Evolutionary conservation across 2,113 vertebrate species (phyloP).

Genomic region (Echinops telfairi): DNA sequence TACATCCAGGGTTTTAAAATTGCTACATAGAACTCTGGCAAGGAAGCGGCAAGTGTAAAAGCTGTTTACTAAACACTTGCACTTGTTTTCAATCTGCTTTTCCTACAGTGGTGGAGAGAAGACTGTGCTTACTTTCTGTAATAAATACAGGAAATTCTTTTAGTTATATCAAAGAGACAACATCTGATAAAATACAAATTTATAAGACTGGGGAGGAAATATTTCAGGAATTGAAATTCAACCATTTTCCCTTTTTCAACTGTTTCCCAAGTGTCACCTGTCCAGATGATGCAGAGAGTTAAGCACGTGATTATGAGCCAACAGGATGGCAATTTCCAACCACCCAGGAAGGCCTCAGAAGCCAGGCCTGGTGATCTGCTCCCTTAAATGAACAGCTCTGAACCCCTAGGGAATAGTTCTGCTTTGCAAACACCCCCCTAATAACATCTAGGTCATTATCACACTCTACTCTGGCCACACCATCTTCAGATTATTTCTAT

Average conservation of each 20-base stretch:
- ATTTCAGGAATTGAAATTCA: not conserved
- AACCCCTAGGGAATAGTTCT: not conserved
- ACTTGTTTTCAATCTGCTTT: constrained; percentile 3
- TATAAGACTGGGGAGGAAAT: not conserved
- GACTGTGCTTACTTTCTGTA: not conserved
- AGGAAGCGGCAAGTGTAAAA: constrained; percentile 37
- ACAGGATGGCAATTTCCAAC: not conserved
- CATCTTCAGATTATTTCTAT: not conserved
- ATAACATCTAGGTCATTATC: not conserved
- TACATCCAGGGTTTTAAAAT: not conserved
- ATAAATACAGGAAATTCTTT: not conserved
- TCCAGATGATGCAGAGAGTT: not conserved
- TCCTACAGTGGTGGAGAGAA: not conserved
- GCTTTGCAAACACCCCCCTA: not conserved
- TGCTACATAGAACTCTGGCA: not conserved
- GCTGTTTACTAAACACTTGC: not conserved
- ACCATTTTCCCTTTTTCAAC: not conserved
- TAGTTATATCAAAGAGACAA: not conserved
- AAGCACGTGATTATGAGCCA: not conserved
- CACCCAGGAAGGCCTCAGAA: not conserved
- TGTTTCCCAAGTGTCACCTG: not conserved
- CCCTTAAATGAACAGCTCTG: not conserved
- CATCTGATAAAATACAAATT: not conserved
- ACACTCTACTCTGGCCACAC: not conserved
- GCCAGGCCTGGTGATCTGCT: not conserved